Percentiles rank a stretch among this genome's conserved stretches.
Conservation (phyloP, 2,888 invertebrate species). For the Brassicogethes aeneus region DNA sequence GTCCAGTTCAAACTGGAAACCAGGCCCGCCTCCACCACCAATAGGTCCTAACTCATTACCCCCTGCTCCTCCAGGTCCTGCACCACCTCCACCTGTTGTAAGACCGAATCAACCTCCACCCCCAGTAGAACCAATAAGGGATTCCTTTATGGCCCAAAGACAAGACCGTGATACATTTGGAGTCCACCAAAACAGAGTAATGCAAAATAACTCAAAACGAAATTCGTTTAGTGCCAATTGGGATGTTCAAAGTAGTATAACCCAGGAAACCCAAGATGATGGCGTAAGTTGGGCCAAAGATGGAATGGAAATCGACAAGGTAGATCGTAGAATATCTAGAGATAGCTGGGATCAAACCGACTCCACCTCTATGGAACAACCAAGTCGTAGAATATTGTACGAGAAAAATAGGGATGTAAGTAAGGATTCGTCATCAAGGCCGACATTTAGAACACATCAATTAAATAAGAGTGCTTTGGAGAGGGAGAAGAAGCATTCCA, state of each 20-base stretch:
- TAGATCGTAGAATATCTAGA: slow-evolving; percentile 26
- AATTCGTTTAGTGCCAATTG: slow-evolving; percentile 42
- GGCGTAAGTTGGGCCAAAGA: slow-evolving; percentile 45
- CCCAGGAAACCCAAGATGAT: slow-evolving; percentile 38
- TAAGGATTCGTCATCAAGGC: slow-evolving; percentile 44
- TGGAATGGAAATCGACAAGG: slow-evolving; percentile 30
- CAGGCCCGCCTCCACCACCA: slow-evolving; percentile 59
- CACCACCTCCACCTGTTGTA: slow-evolving; percentile 48
- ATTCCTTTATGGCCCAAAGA: slow-evolving; percentile 56
- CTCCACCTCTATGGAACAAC: slow-evolving; percentile 38
- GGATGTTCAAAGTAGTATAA: slow-evolving; percentile 36
- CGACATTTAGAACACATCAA: slow-evolving; percentile 67
- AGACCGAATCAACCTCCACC: slow-evolving; percentile 56
- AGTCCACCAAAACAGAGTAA: slow-evolving; percentile 53
- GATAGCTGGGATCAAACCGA: slow-evolving; percentile 43
- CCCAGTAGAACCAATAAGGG: slow-evolving; percentile 48
- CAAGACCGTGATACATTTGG: slow-evolving; percentile 67
- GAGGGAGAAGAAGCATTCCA: slow-evolving; percentile 60
- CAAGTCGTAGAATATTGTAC: slow-evolving; percentile 30
- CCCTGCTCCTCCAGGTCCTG: slow-evolving; percentile 52
- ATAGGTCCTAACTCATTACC: slow-evolving; percentile 46
- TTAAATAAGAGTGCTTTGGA: slow-evolving; percentile 49
- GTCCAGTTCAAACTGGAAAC: slow-evolving; percentile 40
- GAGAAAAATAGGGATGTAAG: slow-evolving; percentile 21
- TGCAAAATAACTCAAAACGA: slow-evolving; percentile 34